Evolutionary conservation across 1,140 invertebrate species (phyloP), one percentile per base, ranked within the genome.

Genomic region (Zaprionus nigranus): DNA sequence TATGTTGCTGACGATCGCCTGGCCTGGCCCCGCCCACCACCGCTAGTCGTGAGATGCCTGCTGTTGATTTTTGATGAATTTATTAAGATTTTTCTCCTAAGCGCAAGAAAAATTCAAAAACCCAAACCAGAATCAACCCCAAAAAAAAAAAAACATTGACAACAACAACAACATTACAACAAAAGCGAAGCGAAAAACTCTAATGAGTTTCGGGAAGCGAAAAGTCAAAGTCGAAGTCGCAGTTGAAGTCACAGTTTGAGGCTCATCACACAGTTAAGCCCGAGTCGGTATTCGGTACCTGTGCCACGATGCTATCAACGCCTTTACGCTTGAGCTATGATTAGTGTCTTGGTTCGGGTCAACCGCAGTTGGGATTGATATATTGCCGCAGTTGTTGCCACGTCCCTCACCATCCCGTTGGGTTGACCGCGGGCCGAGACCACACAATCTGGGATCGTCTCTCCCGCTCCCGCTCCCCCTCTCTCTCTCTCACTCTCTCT

Each of bases 31-130:
- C 30, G 40, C 34, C 54, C 15, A 7, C 54, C 24, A 11, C 9
- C 36, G 34, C 12, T 12, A 67, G 86, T 87, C 83, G 83, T 87
- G 83, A 87, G 83, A 87, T 87, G 83, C 81, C 73, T 70, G 81
- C 78, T 65, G 71, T 65, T 88, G 83, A 87, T 87, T 87, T 87
- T 87, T 87, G 84, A 87, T 87, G 83, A 87, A 87, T 87, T 87
- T 87, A 87, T 87, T 87, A 87, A 88, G 83, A 88, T 87, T 87
- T 87, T 86, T 63, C 69, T 46, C 38, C 46, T 40, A 59, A 54
- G n/a, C 30, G 34, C 46, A 34, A 46, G 46, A 61, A 56, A 20
- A 60, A 56, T 51, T 51, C 12, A 24, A 51, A 51, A 51, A 51
- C 46, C 46, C 46, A 11, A 46, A 17, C 36, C 58, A 56, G 58